Evolutionary conservation across 2,888 invertebrate species (phyloP), one percentile per base, ranked within the genome.

Genomic region (Tribolium freemani): DNA sequence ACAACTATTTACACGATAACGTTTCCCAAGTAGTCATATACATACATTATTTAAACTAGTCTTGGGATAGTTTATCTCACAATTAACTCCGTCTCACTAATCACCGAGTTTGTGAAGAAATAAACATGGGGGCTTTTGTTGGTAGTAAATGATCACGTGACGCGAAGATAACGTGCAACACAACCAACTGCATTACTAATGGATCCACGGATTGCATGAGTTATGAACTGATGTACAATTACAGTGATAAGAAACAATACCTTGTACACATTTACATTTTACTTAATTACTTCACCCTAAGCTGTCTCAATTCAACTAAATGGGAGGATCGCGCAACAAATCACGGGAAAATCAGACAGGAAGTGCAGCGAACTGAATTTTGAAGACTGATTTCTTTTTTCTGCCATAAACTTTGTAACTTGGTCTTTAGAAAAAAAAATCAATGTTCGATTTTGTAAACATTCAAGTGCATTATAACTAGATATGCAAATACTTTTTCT

Each of bases 191-290:
- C 69, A 72, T 69, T 63, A 45, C 53, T 72, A 72, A 72, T 72
- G 56, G 69, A 72, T 72, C 58, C 69, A 50, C 44, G 64, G 61
- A 69, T 70, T 70, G 73, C 69, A 73, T 73, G 73, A 73, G 60
- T 64, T 60, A 66, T 64, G 64, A 58, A 31, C 31, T 46, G 53
- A 30, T 68, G 13, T 10, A 58, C 57, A 48, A 30, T 30, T 70
- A 44, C 56, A 16, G n/a, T 31, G 63, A 56, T 70, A 70, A 63
- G 70, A 70, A 56, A 48, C 50, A 46, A 64, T 57, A 63, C 63
- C 61, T 56, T 70, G 70, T 63, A 70, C 38, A 46, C 66, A 21
- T 69, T 63, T 48, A 30, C 48, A 70, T 67, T 71, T 53, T 50
- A 71, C 71, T 67, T 67, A 67, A 71, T 71, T 66, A 67, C 20